Evolutionary conservation across 2,113 vertebrate genomes (phyloP), one percentile per base, ranked within the genome.

Genomic region (Hippopotamus amphibius): DNA sequence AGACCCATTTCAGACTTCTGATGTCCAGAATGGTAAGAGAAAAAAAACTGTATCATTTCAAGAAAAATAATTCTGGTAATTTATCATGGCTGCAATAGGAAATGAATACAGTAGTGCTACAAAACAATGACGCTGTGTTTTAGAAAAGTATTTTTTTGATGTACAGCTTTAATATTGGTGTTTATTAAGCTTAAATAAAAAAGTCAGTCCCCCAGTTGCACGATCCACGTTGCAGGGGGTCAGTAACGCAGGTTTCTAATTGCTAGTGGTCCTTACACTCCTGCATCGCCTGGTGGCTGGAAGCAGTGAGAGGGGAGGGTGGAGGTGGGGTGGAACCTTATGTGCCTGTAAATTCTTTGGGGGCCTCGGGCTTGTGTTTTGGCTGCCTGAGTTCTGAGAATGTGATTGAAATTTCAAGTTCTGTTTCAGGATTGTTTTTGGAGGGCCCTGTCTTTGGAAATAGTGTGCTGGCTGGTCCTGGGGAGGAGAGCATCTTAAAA

Each of bases 71-170:
- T 69, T 76, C 88, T 74, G 41, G 57, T n/a, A 11, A 88, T 10
- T 21, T 16, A 7, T 69, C 26, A 68, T 3, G 5, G 30, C 12
- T 17, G 37, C n/a, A 37, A 21, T 22, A 59, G 43, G n/a, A 92
- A 83, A 41, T 0, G 0, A 77, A 30, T 13, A 21, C 19, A 11
- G n/a, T 11, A 21, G 0, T 46, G 63, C 43, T 33, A 19, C 2
- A 5, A 24, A 92, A 84, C 76, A 63, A 46, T 21, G 17, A 37
- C 30, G 26, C 57, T 43, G 28, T 79, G n/a, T 65, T 33, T 24
- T 14, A 24, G 71, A 65, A 83, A 76, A 71, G 21, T 24, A n/a
- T 19, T 88, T 37, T 37, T 77, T 55, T 33, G 21, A 59, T 10
- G 21, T 41, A 79, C 55, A 9, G 5, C 76, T 71, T 65, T 53